phyloP scores from a whole-genome alignment of 2,113 vertebrate genomes.

The Gadus chalcogrammus region DNA sequence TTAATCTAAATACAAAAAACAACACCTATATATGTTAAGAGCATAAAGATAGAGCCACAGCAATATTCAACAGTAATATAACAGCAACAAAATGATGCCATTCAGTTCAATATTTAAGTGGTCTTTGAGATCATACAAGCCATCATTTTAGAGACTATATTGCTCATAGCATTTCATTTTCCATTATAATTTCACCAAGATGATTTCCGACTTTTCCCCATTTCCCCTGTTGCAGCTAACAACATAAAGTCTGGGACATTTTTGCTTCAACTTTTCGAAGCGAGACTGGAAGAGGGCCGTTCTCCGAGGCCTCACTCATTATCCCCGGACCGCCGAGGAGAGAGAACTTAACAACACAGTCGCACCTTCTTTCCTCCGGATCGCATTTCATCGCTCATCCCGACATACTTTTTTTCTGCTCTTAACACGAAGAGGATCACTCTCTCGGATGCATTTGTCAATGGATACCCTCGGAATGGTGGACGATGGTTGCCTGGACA shows the following conservation, averaged over 20 bases:
- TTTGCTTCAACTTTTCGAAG: conserved; percentile 1
- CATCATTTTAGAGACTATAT: too few relatives aligned
- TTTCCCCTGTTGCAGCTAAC: too few relatives aligned
- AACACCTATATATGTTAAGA: too few relatives aligned
- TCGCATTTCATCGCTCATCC: neutral
- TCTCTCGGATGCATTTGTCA: conserved; percentile 76
- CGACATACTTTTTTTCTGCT: conserved; percentile 6
- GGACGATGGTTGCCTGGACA: conserved; percentile 73
- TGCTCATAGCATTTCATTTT: too few relatives aligned
- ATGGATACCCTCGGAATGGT: conserved; percentile 74
- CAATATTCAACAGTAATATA: too few relatives aligned
- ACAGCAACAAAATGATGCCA: too few relatives aligned
- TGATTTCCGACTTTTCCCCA: neutral
- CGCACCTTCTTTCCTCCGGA: conserved; percentile 2
- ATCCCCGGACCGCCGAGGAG: conserved; percentile 25
- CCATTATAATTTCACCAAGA: too few relatives aligned
- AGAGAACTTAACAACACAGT: conserved; percentile 15
- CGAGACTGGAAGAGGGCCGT: conserved; percentile 22
- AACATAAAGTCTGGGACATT: too few relatives aligned
- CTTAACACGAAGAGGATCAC: conserved; percentile 24
- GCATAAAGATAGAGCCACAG: too few relatives aligned
- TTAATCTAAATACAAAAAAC: too few relatives aligned
- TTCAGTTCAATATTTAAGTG: too few relatives aligned
- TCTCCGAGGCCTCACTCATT: conserved; percentile 6
- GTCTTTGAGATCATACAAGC: too few relatives aligned